Evolutionary conservation across 2,888 invertebrate genomes (phyloP).

Genomic region (Fissipunctia ypsillon): DNA sequence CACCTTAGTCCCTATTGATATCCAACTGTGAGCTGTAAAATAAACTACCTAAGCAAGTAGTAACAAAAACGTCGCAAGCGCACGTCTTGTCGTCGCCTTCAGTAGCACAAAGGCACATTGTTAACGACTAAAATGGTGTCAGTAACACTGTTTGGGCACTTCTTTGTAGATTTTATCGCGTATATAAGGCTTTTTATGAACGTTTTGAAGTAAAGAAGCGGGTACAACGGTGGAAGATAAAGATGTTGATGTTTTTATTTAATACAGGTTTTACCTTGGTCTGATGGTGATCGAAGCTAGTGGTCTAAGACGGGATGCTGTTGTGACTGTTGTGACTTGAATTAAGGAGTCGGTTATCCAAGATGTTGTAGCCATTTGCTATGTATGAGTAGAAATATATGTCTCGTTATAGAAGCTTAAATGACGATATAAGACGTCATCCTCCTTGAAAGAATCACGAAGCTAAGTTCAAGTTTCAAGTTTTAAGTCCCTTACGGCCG

Average conservation of each 20-base stretch:
- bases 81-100: conserved; percentile 28
- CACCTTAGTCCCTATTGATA: background rate
- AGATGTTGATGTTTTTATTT: background rate
- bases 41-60: conserved; percentile 8
- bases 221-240: background rate
- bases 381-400: no score
- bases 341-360: background rate
- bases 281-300: background rate
- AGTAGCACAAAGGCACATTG: conserved; percentile 61
- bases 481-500: no score
- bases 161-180: conserved; percentile 21
- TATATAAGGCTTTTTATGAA: background rate
- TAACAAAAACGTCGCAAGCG: conserved; percentile 44
- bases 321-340: no score
- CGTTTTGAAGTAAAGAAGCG: conserved; percentile 21
- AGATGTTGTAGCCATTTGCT: background rate
- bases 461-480: no score
- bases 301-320: background rate
- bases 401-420: no score
- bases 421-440: no score
- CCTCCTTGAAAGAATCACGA: no score
- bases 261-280: background rate
- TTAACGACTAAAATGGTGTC: conserved; percentile 59
- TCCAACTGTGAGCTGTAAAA: conserved; percentile 17
- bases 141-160: conserved; percentile 34